Base-by-base conservation (phyloP, 2,797 vertebrate species). In the Xyrichtys novacula region DNA sequence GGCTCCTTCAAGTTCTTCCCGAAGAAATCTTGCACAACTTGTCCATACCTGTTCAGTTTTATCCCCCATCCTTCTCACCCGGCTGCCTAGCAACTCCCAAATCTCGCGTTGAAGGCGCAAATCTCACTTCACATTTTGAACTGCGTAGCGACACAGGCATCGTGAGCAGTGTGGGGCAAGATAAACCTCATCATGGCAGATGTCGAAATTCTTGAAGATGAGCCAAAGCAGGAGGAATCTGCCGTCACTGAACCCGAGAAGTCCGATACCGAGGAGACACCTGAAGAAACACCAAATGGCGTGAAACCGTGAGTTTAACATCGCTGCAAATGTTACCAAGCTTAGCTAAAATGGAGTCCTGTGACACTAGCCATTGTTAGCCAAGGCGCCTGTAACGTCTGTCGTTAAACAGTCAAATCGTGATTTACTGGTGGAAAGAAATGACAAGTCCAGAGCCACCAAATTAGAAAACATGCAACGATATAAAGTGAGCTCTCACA, bases 221-320 rank as follows among this genome's bases (percentile, higher is more conserved):
- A 88, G 12, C 36, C 44, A 7, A 85, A 83, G 38, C 58, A 77
- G 20, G 86, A 89, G 5, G 89, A 90, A 15, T 75, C 62, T 0
- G 31, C 40, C 11, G 5, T 34, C 12, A 1, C 6, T 6, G 72
- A 42, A 1, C 61, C 81, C 3, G 44, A 68, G 11, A 64, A 80
- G n/a, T 82, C 76, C 2, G 91, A 94, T 11, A 16, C 55, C 7
- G 82, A 83, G 6, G 91, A 89, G 6, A 36, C 81, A 0, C 60
- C 57, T 1, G 54, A 85, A 50, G 93, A 94, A 29, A 90, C 88
- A 48, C 89, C 90, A 0, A 95, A 95, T 60, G 94, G 94, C 42
- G 85, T 91, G 53, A 94, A 94, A 89, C 92, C 90, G 94, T 95
- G 84, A 90, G 68, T 85, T 2, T 5, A 8, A 5, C n/a, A 58